A percentile compares a stretch with the other conserved stretches of the same genome.
phyloP scores from a whole-genome alignment of 2,113 vertebrate species.

The Poeciliopsis retropinna region DNA sequence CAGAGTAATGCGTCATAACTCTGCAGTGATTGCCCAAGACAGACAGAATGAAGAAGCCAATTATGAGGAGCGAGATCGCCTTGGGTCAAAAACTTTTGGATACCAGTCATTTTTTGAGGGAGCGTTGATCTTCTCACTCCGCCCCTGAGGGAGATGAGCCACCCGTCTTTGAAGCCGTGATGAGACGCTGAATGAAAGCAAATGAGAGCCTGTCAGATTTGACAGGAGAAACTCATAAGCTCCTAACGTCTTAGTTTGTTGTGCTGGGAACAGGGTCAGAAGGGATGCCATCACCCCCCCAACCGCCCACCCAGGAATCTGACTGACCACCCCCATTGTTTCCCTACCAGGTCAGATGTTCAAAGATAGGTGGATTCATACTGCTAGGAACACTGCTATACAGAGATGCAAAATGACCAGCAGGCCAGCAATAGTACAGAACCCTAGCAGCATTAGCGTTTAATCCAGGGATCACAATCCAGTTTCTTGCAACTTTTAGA shows the following conservation, averaged over 20 bases:
- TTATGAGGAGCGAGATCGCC: slow-evolving; percentile 72
- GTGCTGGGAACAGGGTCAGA: slow-evolving; percentile 41
- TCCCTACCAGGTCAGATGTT: neutral
- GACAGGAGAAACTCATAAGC: slow-evolving; percentile 68
- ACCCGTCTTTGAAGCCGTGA: slow-evolving; percentile 75
- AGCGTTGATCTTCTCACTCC: slow-evolving; percentile 59
- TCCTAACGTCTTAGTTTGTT: slow-evolving; percentile 36
- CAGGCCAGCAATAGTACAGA: neutral
- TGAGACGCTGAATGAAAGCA: slow-evolving; percentile 76
- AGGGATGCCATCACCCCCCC: neutral
- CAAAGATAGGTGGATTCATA: neutral
- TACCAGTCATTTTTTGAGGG: slow-evolving; percentile 75
- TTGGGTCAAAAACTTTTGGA: slow-evolving; percentile 72
- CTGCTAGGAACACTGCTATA: neutral
- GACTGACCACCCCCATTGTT: slow-evolving; percentile 12
- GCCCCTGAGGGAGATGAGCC: slow-evolving; percentile 61
- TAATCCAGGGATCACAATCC: neutral
- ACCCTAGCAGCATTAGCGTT: neutral
- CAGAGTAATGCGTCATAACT: slow-evolving; percentile 70
- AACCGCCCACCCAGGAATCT: neutral
- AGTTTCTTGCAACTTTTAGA: neutral
- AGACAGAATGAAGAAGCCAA: slow-evolving; percentile 67
- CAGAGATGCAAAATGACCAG: neutral
- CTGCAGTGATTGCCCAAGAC: slow-evolving; percentile 63
- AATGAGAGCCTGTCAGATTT: slow-evolving; percentile 75